These are phyloP conservation scores for Chionodraco myersi DNA, from an alignment of 2,113 vertebrate genomes.

Conservation along the genomic window DNA sequence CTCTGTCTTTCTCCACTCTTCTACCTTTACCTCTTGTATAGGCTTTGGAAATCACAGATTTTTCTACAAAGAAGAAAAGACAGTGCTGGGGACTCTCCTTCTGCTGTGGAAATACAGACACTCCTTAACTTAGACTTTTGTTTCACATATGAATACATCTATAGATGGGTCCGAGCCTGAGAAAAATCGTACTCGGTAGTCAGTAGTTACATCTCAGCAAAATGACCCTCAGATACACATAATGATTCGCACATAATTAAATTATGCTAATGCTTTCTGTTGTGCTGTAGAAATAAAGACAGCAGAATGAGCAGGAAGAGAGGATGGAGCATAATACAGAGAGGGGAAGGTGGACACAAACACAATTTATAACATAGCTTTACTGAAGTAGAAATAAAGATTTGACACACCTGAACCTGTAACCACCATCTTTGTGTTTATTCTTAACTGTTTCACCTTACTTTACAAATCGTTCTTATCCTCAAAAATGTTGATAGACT, in stretches of 20 bases:
- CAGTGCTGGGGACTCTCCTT: slow-evolving; percentile 52
- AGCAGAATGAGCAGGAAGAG: background rate
- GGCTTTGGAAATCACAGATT: slow-evolving; percentile 39
- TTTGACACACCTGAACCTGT: background rate
- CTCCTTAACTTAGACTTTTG: slow-evolving; percentile 54
- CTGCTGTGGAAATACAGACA: slow-evolving; percentile 52
- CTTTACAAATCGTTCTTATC: background rate
- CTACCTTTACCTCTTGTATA: slow-evolving; percentile 26
- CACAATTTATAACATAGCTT: background rate
- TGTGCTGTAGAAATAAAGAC: slow-evolving; percentile 3
- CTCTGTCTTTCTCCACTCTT: background rate
- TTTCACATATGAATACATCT: slow-evolving; percentile 51
- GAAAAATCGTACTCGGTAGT: slow-evolving; percentile 2
- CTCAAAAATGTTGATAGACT: background rate
- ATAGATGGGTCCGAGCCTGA: slow-evolving; percentile 16
- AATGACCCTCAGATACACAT: slow-evolving; percentile 14
- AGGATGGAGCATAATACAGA: background rate
- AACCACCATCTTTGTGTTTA: background rate
- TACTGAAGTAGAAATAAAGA: background rate
- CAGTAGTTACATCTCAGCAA: background rate
- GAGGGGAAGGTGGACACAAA: background rate
- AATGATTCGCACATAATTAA: slow-evolving; percentile 20
- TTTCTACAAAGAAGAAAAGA: slow-evolving; percentile 23
- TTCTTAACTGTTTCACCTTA: background rate
- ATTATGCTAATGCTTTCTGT: slow-evolving; percentile 1